Percentiles rank a stretch among this genome's conserved stretches.
Conservation (phyloP, 1,140 invertebrate genomes). For the Neoseiulus cucumeris region DNA sequence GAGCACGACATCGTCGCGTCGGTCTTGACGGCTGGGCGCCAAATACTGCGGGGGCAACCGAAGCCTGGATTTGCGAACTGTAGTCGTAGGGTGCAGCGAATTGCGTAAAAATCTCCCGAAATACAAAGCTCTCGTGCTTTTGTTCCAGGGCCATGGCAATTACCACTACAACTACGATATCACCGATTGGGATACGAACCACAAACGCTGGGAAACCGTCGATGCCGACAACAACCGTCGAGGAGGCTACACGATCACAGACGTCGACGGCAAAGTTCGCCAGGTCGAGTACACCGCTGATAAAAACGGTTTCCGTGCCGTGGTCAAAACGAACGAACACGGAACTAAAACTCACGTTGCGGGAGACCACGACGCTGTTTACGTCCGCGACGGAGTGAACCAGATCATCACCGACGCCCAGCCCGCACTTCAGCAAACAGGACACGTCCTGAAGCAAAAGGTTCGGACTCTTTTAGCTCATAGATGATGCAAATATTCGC, state of each 20-base stretch:
- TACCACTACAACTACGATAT: constrained; percentile 10
- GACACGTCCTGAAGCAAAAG: neutral
- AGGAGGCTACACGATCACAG: neutral
- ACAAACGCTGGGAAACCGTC: neutral
- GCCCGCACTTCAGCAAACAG: neutral
- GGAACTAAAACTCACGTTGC: neutral
- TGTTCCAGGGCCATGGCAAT: constrained; percentile 2
- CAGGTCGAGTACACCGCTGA: constrained; percentile 6
- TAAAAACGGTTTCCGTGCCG: neutral
- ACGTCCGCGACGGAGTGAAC: neutral
- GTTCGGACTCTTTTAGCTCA: neutral
- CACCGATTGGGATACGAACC: constrained; percentile 8
- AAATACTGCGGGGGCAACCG: too few species aligned
- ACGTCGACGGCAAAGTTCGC: neutral
- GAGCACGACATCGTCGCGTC: too few species aligned
- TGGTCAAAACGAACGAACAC: neutral
- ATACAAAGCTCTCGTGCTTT: neutral
- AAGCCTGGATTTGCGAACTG: too few species aligned
- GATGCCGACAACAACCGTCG: neutral
- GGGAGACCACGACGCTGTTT: neutral
- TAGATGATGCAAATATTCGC: too few species aligned
- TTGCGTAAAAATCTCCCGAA: too few species aligned
- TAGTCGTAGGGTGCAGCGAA: too few species aligned
- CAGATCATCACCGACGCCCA: neutral
- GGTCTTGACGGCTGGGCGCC: too few species aligned